phyloP scores from a whole-genome alignment of 2,113 vertebrate species.

The cattle (Bos taurus) region DNA sequence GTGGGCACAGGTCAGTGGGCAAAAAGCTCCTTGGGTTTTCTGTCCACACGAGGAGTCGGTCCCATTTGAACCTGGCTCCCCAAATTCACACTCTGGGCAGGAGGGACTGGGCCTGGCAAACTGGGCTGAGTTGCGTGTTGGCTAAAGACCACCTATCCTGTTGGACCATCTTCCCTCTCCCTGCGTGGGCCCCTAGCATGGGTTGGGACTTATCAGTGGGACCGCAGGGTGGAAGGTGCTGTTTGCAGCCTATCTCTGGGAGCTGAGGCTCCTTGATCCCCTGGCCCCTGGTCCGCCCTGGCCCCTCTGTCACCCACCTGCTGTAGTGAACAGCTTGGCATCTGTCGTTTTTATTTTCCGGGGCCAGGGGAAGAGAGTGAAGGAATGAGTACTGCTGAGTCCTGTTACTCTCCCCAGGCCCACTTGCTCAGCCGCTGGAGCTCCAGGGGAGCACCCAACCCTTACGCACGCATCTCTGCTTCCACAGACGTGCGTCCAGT shows the following conservation, averaged over 20 bases:
- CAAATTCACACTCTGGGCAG: not conserved
- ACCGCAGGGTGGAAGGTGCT: not conserved
- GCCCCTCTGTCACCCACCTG: not conserved
- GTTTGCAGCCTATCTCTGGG: not conserved
- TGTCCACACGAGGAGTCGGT: not conserved
- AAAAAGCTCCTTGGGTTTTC: not conserved
- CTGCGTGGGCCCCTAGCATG: fast-evolving
- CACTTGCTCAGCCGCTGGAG: not conserved
- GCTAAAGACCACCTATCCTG: fast-evolving
- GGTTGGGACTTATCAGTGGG: not conserved
- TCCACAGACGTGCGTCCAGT: not conserved
- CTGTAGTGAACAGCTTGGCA: not conserved
- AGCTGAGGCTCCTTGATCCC: not conserved
- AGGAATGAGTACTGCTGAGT: not conserved
- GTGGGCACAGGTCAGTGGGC: not conserved
- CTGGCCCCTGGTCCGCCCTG: not conserved
- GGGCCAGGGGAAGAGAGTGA: not conserved
- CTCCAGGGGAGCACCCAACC: not conserved
- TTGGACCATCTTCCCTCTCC: not conserved
- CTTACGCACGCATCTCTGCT: fast-evolving
- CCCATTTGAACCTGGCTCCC: not conserved
- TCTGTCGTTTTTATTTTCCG: not conserved
- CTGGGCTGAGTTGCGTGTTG: not conserved
- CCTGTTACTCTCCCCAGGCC: not conserved
- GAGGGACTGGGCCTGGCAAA: not conserved